Conservation (phyloP, 2,113 vertebrate species). For the Calidris pugnax region DNA sequence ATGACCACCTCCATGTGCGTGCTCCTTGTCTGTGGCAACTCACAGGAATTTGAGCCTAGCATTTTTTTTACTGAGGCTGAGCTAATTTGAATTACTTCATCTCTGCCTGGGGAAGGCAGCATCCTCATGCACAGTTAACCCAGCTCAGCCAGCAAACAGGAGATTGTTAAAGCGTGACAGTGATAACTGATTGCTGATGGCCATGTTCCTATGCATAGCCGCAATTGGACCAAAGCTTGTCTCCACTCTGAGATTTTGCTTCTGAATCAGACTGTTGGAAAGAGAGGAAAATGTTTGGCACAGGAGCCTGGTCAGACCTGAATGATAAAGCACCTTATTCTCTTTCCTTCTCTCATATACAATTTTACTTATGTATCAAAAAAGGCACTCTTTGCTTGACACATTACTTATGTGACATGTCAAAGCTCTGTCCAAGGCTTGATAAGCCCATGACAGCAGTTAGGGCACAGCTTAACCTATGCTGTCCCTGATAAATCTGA, state of each 20-base stretch:
- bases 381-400: neutral
- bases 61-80: neutral
- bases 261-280: neutral
- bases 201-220: neutral
- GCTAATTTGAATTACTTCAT: neutral
- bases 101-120: neutral
- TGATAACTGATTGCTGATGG: neutral
- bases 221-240: neutral
- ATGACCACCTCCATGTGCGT: rapidly evolving
- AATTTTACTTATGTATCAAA: neutral
- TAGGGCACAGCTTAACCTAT: neutral
- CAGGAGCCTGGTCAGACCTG: neutral
- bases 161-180: neutral
- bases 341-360: neutral
- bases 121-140: rapidly evolving
- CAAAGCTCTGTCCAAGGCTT: neutral
- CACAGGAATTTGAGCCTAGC: neutral
- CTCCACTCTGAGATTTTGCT: neutral
- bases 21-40: neutral
- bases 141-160: neutral
- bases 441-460: neutral
- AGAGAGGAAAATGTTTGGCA: neutral
- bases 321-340: neutral
- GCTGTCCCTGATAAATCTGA: neutral
- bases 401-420: neutral